Evolutionary conservation across 2,113 vertebrate species (phyloP).

Genomic region (Telmatochromis sp.): DNA sequence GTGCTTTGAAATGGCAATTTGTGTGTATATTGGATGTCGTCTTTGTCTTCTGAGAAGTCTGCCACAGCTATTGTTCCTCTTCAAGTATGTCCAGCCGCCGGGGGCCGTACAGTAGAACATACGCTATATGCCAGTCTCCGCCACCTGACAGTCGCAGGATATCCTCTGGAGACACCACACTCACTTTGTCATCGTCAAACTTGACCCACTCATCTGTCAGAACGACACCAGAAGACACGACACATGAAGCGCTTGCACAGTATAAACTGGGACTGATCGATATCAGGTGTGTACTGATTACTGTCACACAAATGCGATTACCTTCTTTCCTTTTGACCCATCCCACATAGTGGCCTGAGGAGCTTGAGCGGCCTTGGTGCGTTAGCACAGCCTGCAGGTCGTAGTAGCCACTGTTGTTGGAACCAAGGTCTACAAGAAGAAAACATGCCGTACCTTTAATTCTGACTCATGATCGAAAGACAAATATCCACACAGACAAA

Average conservation of each 20-base stretch:
- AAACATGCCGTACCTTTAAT: not conserved
- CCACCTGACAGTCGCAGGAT: slow-evolving; percentile 94
- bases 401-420: slow-evolving; percentile 95
- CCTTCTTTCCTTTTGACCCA: slow-evolving; percentile 99
- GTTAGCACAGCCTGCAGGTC: slow-evolving; percentile 97
- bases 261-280: not conserved
- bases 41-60: slow-evolving; percentile 49
- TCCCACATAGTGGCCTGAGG: slow-evolving; percentile 94
- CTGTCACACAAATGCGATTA: slow-evolving; percentile 33
- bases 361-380: slow-evolving; percentile 96
- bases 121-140: slow-evolving; percentile 99
- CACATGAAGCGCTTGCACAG: not conserved
- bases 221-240: not conserved
- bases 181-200: slow-evolving; percentile 98
- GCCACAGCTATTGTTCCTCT: slow-evolving; percentile 70
- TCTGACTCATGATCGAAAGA: not conserved
- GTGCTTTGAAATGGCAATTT: slow-evolving; percentile 71
- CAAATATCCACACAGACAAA: rapidly evolving
- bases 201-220: slow-evolving; percentile 95
- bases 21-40: slow-evolving; percentile 48
- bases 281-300: not conserved
- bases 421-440: slow-evolving; percentile 80
- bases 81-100: slow-evolving; percentile 84
- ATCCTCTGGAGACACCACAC: slow-evolving; percentile 93
- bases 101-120: slow-evolving; percentile 94